Percentiles rank a stretch among this genome's conserved stretches.
Evolutionary conservation across 2,113 vertebrate genomes (phyloP).

Genomic region (Semicossyphus pulcher): DNA sequence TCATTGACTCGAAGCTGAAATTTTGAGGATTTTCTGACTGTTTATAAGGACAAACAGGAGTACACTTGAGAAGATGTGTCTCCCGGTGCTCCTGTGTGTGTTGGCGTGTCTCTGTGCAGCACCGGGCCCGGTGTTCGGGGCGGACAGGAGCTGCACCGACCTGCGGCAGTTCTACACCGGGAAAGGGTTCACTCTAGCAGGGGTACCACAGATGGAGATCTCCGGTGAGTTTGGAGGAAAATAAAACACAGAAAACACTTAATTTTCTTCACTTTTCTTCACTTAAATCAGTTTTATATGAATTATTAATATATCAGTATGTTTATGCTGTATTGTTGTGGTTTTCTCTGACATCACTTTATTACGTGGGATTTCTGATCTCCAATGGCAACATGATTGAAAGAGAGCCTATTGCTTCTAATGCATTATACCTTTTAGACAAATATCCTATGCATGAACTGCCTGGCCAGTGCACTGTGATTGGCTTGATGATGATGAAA

Average conservation of each 20-base stretch:
- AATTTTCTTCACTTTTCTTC: neutral
- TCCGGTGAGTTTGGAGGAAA: constrained; percentile 85
- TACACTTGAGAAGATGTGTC: constrained; percentile 82
- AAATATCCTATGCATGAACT: neutral
- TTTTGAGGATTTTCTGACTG: constrained; percentile 9
- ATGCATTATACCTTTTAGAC: neutral
- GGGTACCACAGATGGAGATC: constrained; percentile 92
- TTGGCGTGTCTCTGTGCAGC: constrained; percentile 73
- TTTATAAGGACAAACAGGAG: neutral
- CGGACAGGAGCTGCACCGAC: constrained; percentile 91
- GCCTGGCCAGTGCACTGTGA: neutral
- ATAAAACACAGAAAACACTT: neutral
- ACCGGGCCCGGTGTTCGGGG: constrained; percentile 84
- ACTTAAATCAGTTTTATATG: neutral
- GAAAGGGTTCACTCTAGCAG: constrained; percentile 92
- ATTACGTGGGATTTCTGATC: neutral
- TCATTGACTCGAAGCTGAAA: neutral
- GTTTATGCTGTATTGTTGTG: no score
- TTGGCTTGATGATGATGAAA: neutral
- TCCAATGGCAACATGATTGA: neutral
- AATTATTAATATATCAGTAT: no score
- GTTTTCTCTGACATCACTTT: neutral
- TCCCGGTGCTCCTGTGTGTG: constrained; percentile 77
- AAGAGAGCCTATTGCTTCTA: neutral
- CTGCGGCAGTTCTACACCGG: constrained; percentile 94